Percentiles rank a stretch among this genome's conserved stretches.
These are phyloP conservation scores for Asobara japonica DNA, from an alignment of 1,140 invertebrate genomes.

Conservation along the genomic window DNA sequence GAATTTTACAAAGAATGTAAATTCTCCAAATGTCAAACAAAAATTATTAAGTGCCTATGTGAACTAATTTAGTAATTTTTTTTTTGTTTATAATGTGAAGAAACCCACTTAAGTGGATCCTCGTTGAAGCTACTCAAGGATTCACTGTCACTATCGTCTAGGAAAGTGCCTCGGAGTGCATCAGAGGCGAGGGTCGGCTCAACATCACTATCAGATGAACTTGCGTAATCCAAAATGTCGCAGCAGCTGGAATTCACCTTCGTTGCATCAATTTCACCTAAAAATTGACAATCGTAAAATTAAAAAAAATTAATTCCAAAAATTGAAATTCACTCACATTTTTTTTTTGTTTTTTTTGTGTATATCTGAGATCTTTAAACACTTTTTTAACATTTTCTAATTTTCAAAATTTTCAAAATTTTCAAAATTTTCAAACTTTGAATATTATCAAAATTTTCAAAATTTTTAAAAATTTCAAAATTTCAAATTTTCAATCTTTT, in stretches of 20 bases:
- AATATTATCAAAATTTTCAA: too few species aligned
- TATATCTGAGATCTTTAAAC: too few species aligned
- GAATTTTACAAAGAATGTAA: too few species aligned
- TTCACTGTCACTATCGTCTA: conserved; percentile 79
- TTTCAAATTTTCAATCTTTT: too few species aligned
- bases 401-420: too few species aligned
- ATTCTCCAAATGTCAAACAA: too few species aligned
- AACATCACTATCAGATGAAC: conserved; percentile 79
- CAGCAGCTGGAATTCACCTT: conserved; percentile 68
- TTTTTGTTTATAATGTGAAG: background rate
- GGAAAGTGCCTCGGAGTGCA: conserved; percentile 73
- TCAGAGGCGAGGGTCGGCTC: conserved; percentile 73
- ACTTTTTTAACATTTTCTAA: too few species aligned
- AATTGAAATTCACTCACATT: background rate
- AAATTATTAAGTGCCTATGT: too few species aligned
- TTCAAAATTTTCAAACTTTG: too few species aligned
- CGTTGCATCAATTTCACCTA: conserved; percentile 71
- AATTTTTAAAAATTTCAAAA: too few species aligned
- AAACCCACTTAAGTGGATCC: conserved; percentile 78
- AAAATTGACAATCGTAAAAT: conserved; percentile 39
- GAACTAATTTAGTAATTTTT: too few species aligned
- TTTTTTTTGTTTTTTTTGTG: too few species aligned
- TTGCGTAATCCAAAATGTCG: conserved; percentile 76
- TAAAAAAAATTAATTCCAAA: background rate
- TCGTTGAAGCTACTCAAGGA: conserved; percentile 82